Evolutionary conservation across 2,888 invertebrate species (phyloP).

Genomic region (Heteromyza rotundicornis): DNA sequence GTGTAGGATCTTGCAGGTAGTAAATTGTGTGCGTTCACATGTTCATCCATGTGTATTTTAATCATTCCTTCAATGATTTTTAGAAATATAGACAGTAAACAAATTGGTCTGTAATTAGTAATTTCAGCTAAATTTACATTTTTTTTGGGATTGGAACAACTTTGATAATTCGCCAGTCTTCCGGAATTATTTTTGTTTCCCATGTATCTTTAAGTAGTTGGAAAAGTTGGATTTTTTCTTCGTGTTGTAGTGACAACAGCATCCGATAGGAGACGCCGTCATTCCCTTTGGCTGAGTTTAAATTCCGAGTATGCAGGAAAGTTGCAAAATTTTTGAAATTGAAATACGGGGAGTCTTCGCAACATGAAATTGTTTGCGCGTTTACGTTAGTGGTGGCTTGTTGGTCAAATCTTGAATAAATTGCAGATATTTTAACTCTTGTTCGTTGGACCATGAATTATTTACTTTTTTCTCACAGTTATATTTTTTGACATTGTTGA

Average conservation of each 20-base stretch:
- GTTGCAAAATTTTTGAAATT: background rate
- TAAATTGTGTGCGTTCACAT: no score
- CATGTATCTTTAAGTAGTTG: background rate
- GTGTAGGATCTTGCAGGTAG: no score
- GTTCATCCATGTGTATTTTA: no score
- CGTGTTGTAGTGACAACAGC: background rate
- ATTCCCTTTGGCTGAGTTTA: background rate
- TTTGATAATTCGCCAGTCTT: slow-evolving; percentile 11
- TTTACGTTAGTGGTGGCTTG: background rate
- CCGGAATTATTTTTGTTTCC: background rate
- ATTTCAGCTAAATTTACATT: no score
- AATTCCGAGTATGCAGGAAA: slow-evolving; percentile 4
- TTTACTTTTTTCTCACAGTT: background rate
- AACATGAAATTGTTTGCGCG: no score
- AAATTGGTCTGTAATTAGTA: no score
- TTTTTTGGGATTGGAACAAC: background rate
- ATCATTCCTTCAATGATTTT: no score
- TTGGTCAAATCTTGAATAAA: background rate
- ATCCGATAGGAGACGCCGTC: slow-evolving; percentile 10
- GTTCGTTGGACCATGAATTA: slow-evolving; percentile 3
- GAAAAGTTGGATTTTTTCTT: background rate
- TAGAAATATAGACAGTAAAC: no score
- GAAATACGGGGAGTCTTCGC: background rate
- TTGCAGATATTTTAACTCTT: background rate
- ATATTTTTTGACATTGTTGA: slow-evolving; percentile 14